These are phyloP conservation scores for Mellilla xanthometata DNA, from an alignment of 2,888 invertebrate species.

Conservation along the genomic window DNA sequence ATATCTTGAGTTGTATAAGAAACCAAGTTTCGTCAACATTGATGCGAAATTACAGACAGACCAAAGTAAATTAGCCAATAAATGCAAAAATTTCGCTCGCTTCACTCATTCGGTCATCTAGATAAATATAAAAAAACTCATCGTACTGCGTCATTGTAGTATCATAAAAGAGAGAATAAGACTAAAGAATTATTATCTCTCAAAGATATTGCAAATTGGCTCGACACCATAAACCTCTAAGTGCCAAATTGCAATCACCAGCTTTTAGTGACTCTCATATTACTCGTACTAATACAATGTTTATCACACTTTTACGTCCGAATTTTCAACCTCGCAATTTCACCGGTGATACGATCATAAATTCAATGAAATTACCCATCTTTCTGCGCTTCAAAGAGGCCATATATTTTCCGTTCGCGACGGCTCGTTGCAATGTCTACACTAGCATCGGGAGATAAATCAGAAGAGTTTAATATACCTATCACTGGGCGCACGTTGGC, in stretches of 20 bases:
- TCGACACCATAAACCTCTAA: slow-evolving; percentile 12
- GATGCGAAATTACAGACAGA: too few species aligned
- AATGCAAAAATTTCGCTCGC: too few species aligned
- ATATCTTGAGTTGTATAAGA: too few species aligned
- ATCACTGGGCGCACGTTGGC: slow-evolving; percentile 37
- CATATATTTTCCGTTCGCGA: slow-evolving; percentile 72
- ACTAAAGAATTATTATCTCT: not conserved
- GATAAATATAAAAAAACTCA: too few species aligned
- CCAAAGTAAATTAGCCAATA: too few species aligned
- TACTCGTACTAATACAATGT: slow-evolving; percentile 48
- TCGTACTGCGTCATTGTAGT: too few species aligned
- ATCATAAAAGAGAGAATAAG: too few species aligned
- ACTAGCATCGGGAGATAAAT: slow-evolving; percentile 76
- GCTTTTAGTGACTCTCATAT: slow-evolving; percentile 21
- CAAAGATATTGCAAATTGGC: slow-evolving; percentile 19
- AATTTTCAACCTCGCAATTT: slow-evolving; percentile 70
- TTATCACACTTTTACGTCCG: slow-evolving; percentile 62
- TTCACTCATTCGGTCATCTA: too few species aligned
- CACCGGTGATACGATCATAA: slow-evolving; percentile 75
- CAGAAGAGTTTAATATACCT: slow-evolving; percentile 45
- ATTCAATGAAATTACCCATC: slow-evolving; percentile 80
- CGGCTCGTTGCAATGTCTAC: slow-evolving; percentile 71
- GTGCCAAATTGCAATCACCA: slow-evolving; percentile 18
- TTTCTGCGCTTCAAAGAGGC: slow-evolving; percentile 77
- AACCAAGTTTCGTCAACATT: too few species aligned